These are phyloP conservation scores for Papilio xuthus DNA, from an alignment of 1,140 invertebrate species.

Conservation along the genomic window DNA sequence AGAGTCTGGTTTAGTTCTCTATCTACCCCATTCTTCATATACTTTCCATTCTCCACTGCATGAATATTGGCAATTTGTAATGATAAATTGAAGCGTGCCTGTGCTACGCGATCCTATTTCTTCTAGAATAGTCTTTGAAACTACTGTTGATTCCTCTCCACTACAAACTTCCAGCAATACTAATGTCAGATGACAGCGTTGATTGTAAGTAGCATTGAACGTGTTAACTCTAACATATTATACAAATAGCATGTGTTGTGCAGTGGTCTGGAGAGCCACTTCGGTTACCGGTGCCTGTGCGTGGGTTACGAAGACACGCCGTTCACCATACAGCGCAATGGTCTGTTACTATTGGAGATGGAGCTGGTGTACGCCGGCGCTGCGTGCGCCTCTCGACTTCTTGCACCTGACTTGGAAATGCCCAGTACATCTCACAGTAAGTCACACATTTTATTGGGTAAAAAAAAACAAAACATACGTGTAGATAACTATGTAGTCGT, in stretches of 20 bases:
- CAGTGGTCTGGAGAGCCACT: conserved; percentile 81
- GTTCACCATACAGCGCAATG: conserved; percentile 80
- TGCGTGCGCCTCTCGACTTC: conserved; percentile 85
- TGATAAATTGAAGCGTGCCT: no score
- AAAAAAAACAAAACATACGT: no score
- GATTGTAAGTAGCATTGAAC: neutral
- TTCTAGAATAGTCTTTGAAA: no score
- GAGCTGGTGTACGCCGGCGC: conserved; percentile 95
- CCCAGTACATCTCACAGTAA: conserved; percentile 59
- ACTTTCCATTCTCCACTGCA: no score
- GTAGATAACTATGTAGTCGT: no score
- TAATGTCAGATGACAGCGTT: no score
- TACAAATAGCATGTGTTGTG: neutral
- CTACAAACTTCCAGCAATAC: no score
- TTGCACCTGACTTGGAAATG: conserved; percentile 69
- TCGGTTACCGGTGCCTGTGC: conserved; percentile 95
- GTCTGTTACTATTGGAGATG: conserved; percentile 91
- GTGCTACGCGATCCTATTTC: no score
- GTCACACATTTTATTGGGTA: neutral
- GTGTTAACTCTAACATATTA: neutral
- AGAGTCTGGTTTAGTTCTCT: no score
- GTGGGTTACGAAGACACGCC: conserved; percentile 93
- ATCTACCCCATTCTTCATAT: neutral
- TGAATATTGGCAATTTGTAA: no score
- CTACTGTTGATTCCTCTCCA: no score